Conservation (phyloP, 1,140 invertebrate species). For the Coenobita brevimanus region DNA sequence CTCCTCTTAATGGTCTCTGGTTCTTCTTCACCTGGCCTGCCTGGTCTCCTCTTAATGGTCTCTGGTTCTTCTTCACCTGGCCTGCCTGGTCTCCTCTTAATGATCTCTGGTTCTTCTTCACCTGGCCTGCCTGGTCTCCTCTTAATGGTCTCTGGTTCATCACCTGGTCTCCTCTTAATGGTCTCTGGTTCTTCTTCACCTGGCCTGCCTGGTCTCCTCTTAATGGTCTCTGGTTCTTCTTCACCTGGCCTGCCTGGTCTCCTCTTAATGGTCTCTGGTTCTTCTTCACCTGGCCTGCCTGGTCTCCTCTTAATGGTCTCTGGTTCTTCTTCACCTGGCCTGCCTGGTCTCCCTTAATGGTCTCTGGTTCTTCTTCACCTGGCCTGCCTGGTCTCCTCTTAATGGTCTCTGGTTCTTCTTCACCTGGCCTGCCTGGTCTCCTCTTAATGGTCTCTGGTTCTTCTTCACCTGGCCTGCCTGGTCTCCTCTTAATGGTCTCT, state of each 20-base stretch:
- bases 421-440: neutral
- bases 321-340: neutral
- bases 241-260: neutral
- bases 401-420: neutral
- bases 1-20: constrained; percentile 29
- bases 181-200: constrained; percentile 25
- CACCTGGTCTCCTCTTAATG: too few species aligned
- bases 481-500: neutral
- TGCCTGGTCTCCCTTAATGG: neutral
- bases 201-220: neutral
- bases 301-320: neutral
- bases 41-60: too few species aligned
- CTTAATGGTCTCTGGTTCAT: constrained; percentile 7
- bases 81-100: too few species aligned
- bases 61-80: too few species aligned
- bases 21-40: neutral
- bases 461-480: neutral
- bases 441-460: neutral
- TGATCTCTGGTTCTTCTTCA: too few species aligned
- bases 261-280: neutral
- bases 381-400: constrained; percentile 11
- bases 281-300: neutral
- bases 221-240: constrained; percentile 7
- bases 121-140: constrained; percentile 8
- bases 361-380: neutral